Base-by-base conservation (phyloP, 2,113 vertebrate species). In the Nesoenas mayeri region DNA sequence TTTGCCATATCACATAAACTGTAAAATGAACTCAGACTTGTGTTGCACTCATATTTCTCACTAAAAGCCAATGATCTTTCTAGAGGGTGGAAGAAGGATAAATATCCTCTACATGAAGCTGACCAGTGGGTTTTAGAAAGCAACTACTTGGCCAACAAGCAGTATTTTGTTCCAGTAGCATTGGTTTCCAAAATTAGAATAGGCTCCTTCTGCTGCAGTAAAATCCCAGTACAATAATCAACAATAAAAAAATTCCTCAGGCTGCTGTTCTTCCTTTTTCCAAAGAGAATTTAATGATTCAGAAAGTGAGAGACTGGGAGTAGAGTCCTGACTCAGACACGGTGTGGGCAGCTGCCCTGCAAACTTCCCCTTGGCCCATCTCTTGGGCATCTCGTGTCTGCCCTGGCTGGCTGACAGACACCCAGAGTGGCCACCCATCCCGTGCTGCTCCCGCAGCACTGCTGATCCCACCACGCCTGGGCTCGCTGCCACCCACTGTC, bases 351-450 rank as follows among this genome's bases (percentile, higher is more conserved):
- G 22, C 58, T 65, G 60, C 47, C 34, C 42, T 38, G 29, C 29
- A 11, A 4, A 18, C 13, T n/a, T 34, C 17, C 32, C 5, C 4
- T 1, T 1, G 3, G 3, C 13, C 29, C 3, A 0, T 11, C 15
- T 1, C 42, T 28, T 16, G 1, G 34, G 20, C 4, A 0, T 15
- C 16, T 12, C 1, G 0, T 3, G 0, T 5, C 18, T 1, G 0
- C 7, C 31, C 42, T 2, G 8, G 44, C 17, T 4, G 4, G 44
- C 44, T 47, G 44, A 19, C 9, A 47, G 44, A 47, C 26, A 53
- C 51, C 26, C 51, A 15, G 28, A 7, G 32, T 47, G 24, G 25
- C 32, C 4, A 2, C 22, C 22, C 10, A 8, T 5, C 40, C 32
- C 12, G 0, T 1, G 5, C 4, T 3, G 10, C 28, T 15, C 47